phyloP scores from a whole-genome alignment of 2,113 vertebrate species.

The Heterocephalus glaber region DNA sequence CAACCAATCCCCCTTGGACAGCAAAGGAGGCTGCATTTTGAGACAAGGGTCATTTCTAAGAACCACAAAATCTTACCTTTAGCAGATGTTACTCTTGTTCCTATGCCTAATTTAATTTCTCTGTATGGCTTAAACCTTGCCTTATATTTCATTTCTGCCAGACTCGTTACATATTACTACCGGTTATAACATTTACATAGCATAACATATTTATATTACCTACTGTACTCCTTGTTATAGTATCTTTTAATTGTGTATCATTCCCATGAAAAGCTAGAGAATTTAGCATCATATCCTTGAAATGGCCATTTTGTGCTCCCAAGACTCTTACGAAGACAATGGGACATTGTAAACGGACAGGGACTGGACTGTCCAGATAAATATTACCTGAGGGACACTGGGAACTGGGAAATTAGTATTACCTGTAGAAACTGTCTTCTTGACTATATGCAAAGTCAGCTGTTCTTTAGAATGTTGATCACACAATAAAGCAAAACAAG shows the following conservation, averaged over 20 bases:
- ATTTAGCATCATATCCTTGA: not conserved
- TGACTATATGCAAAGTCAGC: not conserved
- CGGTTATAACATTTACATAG: too few species aligned
- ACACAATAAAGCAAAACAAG: not conserved
- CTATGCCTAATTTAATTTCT: not conserved
- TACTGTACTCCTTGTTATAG: not conserved
- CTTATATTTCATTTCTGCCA: not conserved
- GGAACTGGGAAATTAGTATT: not conserved
- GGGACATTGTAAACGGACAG: not conserved
- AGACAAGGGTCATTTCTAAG: not conserved
- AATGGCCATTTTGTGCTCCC: not conserved
- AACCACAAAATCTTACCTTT: not conserved
- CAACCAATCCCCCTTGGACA: not conserved
- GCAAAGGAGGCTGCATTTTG: not conserved
- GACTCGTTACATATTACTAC: not conserved
- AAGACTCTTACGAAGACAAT: not conserved
- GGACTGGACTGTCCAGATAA: not conserved
- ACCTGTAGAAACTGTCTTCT: not conserved
- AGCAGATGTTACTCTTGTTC: not conserved
- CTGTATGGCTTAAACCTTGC: not conserved
- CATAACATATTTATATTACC: too few species aligned
- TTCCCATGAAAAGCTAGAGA: not conserved
- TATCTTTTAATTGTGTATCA: not conserved
- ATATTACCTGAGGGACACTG: not conserved
- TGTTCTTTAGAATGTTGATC: not conserved